Evolutionary conservation across 2,113 vertebrate species (phyloP), one percentile per base, ranked within the genome.

Genomic region (Micronycteris hirsuta): DNA sequence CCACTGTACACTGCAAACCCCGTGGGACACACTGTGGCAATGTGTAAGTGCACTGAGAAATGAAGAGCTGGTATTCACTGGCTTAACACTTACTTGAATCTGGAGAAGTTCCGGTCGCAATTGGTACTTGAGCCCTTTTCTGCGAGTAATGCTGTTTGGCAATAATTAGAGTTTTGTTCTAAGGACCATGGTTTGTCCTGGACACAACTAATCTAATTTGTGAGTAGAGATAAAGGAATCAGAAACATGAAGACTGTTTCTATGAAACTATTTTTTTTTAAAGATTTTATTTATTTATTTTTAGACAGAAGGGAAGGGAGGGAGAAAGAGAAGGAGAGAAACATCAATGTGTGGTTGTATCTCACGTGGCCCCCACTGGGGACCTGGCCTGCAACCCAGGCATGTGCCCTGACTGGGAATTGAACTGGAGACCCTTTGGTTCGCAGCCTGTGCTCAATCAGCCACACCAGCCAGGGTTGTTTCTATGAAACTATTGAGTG

Each of bases 1-100:
- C 33, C 7, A 1, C 4, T 8, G 22, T 14, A 20, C 4, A n/a
- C 11, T 12, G 71, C 15, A 12, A 33, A 3, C 16, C 14, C 4
- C 0, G 0, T 13, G 88, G 86, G 22, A 36, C 43, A 36, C 31
- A 16, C 0, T 52, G 49, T 56, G 17, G 14, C 20, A 41, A 2
- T 11, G 47, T 13, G 9, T 4, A 8, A 0, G 5, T 26, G 8
- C 33, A 16, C 58, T 15, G 3, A 73, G 31, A 33, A 36, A 11
- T 5, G 22, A 3, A 5, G 45, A 36, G 89, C n/a, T 3, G 0
- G 14, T 33, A 22, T 76, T 31, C 15, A 14, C 10, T 15, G n/a
- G 68, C 43, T 71, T 52, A 9, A 0, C 36, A 5, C 17, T 20
- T 33, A 36, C 43, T 43, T 3, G 38, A 2, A 52, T 16, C 38